Evolutionary conservation across 2,113 vertebrate genomes (phyloP), one percentile per base, ranked within the genome.

Genomic region (Tylochromis polylepis): DNA sequence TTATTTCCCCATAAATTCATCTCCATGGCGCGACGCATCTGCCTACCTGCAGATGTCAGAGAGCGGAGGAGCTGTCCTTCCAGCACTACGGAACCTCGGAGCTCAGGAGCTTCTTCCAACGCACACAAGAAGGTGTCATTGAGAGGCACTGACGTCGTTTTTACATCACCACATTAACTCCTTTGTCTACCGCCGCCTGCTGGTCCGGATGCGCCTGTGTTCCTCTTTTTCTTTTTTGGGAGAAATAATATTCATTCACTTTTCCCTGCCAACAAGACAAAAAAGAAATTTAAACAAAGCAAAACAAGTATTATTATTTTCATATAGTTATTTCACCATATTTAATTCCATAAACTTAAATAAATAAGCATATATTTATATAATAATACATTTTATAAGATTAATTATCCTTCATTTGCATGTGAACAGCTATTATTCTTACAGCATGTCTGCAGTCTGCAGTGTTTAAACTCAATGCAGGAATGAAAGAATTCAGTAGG

Each of bases 101-200:
- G 58, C 70, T 88, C 82, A 43, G 72, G 72, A 62, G 83, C 79
- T 70, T 94, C 92, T 92, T 89, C 87, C 92, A 31, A 82, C 87
- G 85, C 83, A 82, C 31, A 46, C 67, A 70, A 60, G 62, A 86
- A 77, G 86, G 72, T 91, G 91, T 62, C 81, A 87, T 12, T 34
- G 57, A 85, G 77, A 75, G 79, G 36, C 83, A 85, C 51, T 70
- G 87, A 92, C 83, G 56, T 77, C 72, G 82, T 77, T 59, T 29
- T 51, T 29, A n/a, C 81, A 85, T 87, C 70, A 51, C 77, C 15
- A 56, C 84, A 80, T 82, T 70, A 16, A 62, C 43, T 85, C 16
- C 36, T 77, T 78, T 84, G 57, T 91, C 81, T 90, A 95, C 83
- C 94, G 93, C 96, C 95, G 53, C 94, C 96, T 96, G 91, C 86